These are phyloP conservation scores for Barypeithes pellucidus DNA, from an alignment of 2,888 invertebrate genomes.

Conservation along the genomic window DNA sequence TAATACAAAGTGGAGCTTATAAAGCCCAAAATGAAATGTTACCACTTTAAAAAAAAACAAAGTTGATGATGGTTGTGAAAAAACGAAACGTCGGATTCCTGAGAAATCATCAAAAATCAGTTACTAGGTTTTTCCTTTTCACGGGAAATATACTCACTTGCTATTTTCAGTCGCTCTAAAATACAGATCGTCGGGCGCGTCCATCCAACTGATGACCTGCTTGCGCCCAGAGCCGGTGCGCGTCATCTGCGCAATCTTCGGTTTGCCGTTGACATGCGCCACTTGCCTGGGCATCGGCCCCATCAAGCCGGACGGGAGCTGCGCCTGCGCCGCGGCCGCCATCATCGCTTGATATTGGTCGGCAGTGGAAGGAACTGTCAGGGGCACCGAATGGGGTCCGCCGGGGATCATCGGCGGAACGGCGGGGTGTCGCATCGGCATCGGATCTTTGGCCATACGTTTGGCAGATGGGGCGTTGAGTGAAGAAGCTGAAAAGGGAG, in stretches of 20 bases:
- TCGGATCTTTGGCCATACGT: conserved; percentile 84
- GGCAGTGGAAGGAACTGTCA: conserved; percentile 37
- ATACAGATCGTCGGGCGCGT: conserved; percentile 97
- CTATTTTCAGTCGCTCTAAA: conserved; percentile 92
- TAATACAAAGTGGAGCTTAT: too few species aligned
- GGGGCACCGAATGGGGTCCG: conserved; percentile 22
- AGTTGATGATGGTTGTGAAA: too few species aligned
- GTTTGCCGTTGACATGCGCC: conserved; percentile 86
- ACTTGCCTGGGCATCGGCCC: conserved; percentile 75
- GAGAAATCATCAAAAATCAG: too few species aligned
- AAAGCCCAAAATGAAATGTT: not conserved
- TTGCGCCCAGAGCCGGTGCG: conserved; percentile 85
- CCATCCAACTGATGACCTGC: conserved; percentile 98
- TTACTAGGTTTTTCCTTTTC: too few species aligned
- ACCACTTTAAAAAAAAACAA: too few species aligned
- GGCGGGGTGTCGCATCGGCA: conserved; percentile 66
- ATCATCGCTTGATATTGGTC: conserved; percentile 40
- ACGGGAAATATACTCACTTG: conserved; percentile 81
- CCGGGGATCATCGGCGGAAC: conserved; percentile 33
- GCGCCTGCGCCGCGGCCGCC: conserved; percentile 47
- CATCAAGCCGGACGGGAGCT: conserved; percentile 41
- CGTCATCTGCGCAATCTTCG: conserved; percentile 85
- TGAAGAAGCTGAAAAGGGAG: conserved; percentile 64
- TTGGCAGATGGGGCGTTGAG: conserved; percentile 80
- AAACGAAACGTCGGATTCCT: too few species aligned